Evolutionary conservation across 2,888 invertebrate genomes (phyloP).

Genomic region (Pardosa pseudoannulata): DNA sequence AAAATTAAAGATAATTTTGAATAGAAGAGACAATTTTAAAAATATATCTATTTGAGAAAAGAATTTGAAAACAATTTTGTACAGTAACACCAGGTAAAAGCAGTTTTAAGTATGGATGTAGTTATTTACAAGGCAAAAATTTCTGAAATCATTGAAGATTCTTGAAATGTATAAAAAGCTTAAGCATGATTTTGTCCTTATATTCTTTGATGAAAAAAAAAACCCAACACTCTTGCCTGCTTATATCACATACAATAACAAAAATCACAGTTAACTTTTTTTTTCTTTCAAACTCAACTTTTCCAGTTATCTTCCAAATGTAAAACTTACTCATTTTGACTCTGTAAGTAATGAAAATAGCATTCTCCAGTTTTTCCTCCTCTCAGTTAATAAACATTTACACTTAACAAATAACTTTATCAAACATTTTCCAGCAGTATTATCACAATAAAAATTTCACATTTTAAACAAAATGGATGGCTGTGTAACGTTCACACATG

Average conservation of each 20-base stretch:
- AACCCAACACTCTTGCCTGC: too few relatives aligned
- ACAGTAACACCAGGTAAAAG: neutral
- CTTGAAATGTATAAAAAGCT: neutral
- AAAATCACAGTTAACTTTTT: conserved; percentile 41
- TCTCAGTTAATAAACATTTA: conserved; percentile 35
- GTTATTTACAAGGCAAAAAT: neutral
- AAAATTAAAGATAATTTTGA: too few relatives aligned
- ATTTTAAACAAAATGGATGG: neutral
- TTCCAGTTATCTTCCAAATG: neutral
- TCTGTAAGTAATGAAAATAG: conserved; percentile 51
- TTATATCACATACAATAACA: conserved; percentile 54
- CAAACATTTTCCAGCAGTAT: neutral
- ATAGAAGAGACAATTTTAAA: too few relatives aligned
- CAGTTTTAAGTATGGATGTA: neutral
- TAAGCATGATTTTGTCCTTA: too few relatives aligned
- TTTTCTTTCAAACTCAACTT: neutral
- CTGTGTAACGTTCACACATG: neutral
- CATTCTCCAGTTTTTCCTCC: conserved; percentile 18
- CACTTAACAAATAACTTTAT: conserved; percentile 27
- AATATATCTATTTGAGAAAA: neutral
- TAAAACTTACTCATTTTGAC: conserved; percentile 26
- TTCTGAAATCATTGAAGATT: neutral
- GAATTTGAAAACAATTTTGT: neutral
- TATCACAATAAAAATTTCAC: conserved; percentile 12
- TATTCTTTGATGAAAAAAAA: too few relatives aligned